Percentiles rank a stretch among this genome's conserved stretches.
These are phyloP conservation scores for Watersipora subatra DNA, from an alignment of 1,140 invertebrate genomes.

Conservation along the genomic window DNA sequence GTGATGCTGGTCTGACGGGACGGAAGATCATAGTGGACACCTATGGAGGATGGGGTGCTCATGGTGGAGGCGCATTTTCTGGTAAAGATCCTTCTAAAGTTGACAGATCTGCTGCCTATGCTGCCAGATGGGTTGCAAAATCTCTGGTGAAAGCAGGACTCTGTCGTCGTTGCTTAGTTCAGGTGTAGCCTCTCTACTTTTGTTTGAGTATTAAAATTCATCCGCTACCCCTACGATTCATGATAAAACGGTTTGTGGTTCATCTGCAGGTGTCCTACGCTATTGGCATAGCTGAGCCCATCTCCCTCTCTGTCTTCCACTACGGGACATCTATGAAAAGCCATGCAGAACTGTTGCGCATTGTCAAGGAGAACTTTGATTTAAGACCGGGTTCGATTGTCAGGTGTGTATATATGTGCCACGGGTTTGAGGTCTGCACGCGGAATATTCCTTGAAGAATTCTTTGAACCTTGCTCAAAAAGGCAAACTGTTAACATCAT, in stretches of 20 bases:
- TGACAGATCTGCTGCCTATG: constrained; percentile 88
- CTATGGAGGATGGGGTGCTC: constrained; percentile 95
- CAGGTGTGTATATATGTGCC: constrained; percentile 55
- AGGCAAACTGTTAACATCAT: too few relatives aligned
- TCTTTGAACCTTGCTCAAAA: too few relatives aligned
- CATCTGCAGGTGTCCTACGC: constrained; percentile 68
- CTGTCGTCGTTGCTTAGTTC: constrained; percentile 72
- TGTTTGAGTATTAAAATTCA: constrained; percentile 77
- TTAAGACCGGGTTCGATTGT: constrained; percentile 88
- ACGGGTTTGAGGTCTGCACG: too few relatives aligned
- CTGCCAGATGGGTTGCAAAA: constrained; percentile 89
- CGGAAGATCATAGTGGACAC: constrained; percentile 97
- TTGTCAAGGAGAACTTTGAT: constrained; percentile 93
- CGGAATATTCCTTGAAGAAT: too few relatives aligned
- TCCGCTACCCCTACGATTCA: not conserved
- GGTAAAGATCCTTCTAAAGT: constrained; percentile 97
- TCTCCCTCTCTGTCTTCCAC: constrained; percentile 84
- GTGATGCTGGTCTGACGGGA: constrained; percentile 87
- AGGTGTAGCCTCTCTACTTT: constrained; percentile 61
- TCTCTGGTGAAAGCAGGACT: constrained; percentile 77
- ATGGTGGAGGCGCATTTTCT: constrained; percentile 87
- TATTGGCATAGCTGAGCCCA: constrained; percentile 78
- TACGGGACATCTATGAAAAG: constrained; percentile 79
- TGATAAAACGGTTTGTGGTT: not conserved
- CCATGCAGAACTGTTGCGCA: constrained; percentile 70